These are phyloP conservation scores for Jordanella pulchra DNA, from an alignment of 2,797 vertebrate genomes.

Conservation along the genomic window DNA sequence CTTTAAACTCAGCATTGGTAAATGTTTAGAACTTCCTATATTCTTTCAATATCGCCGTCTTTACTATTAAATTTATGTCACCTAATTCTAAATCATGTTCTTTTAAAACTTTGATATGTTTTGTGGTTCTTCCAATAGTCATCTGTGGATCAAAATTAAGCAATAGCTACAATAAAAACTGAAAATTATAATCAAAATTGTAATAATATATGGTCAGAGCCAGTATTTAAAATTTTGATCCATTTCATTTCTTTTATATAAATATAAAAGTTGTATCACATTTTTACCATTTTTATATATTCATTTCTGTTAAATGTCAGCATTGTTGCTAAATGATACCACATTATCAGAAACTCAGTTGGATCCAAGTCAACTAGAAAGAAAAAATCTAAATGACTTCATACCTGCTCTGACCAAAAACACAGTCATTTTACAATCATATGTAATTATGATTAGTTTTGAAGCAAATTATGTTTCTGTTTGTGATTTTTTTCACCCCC, in stretches of 20 bases:
- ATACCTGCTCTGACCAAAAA: not conserved
- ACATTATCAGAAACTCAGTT: not conserved
- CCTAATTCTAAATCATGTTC: not conserved
- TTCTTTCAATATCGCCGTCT: no score
- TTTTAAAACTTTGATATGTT: not conserved
- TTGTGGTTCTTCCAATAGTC: not conserved
- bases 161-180: no score
- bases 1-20: no score
- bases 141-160: not conserved
- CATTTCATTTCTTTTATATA: not conserved
- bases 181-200: not conserved
- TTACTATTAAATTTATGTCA: no score
- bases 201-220: not conserved
- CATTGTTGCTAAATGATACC: not conserved
- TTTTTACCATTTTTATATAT: not conserved
- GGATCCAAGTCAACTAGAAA: not conserved
- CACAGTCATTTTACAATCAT: no score
- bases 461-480: no score
- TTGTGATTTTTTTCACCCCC: not conserved
- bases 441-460: no score
- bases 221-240: not conserved
- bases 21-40: no score
- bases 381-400: not conserved
- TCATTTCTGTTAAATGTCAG: not conserved
- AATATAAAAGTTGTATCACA: not conserved